Conservation (phyloP, 2,113 vertebrate species). For the Polyodon spathula region DNA sequence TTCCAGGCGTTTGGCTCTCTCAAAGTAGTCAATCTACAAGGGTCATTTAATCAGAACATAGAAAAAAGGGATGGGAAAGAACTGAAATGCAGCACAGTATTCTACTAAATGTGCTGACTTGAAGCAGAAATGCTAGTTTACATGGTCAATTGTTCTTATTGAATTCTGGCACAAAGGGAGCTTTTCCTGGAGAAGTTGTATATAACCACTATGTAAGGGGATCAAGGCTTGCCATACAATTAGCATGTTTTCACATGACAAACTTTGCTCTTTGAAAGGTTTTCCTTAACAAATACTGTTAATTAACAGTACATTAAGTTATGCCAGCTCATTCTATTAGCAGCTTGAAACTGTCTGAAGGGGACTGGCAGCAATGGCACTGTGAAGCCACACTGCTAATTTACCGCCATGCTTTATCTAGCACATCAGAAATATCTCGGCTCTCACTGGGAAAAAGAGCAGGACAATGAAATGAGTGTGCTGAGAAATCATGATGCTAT, state of each 20-base stretch:
- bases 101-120: background rate
- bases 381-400: background rate
- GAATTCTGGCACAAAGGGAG: too few relatives aligned
- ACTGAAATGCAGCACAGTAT: background rate
- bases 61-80: constrained; percentile 10
- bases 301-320: too few relatives aligned
- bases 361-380: background rate
- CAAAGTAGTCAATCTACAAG: constrained; percentile 88
- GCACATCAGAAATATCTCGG: constrained; percentile 6
- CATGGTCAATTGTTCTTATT: too few relatives aligned
- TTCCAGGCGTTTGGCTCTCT: constrained; percentile 91
- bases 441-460: background rate
- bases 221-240: too few relatives aligned
- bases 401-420: background rate
- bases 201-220: too few relatives aligned
- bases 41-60: constrained; percentile 1
- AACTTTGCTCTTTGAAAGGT: too few relatives aligned
- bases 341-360: background rate
- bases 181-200: too few relatives aligned
- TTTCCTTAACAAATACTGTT: too few relatives aligned
- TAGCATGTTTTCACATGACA: too few relatives aligned
- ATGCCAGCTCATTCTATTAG: too few relatives aligned
- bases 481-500: background rate
- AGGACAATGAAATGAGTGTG: background rate
- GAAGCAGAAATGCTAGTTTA: too few relatives aligned